Evolutionary conservation across 2,888 invertebrate genomes (phyloP), one percentile per base, ranked within the genome.

Genomic region (Eustalomyia histrio): DNA sequence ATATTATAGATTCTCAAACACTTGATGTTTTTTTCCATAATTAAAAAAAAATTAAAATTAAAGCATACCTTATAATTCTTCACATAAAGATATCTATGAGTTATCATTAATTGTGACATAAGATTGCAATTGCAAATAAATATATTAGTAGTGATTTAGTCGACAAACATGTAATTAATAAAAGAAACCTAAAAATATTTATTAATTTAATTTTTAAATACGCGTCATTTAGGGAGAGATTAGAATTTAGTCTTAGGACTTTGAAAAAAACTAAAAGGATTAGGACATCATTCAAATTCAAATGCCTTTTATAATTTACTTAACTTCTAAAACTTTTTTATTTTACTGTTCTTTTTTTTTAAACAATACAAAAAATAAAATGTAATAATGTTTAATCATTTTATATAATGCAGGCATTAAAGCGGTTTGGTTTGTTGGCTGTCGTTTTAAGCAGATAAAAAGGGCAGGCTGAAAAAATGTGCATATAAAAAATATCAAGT

Each of bases 391-490:
- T 73, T 88, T 86, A 87, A 86, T 83, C 83, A 81, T 84, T 80
- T 81, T 84, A 85, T 83, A 84, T 86, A 85, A 88, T 86, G 85
- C 88, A 88, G 88, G 88, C 88, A 86, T 80, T 73, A 84, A 85
- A 83, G 81, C 81, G 76, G 81, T 81, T 81, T 81, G 76, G 81
- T 81, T 81, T 81, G 81, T 81, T 81, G 81, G 81, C 84, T 84
- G 83, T 86, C 84, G 80, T 83, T 84, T 84, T 83, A 83, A 80
- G 83, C 84, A 81, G 84, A 67, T 47, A 58, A 55, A 75, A 79
- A n/a, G n/a, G 83, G 74, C 82, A 84, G 85, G 75, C 78, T 83
- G 79, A 80, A 76, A 64, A 55, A 60, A 57, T 83, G 64, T 82
- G 83, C 80, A 78, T 83, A 79, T 82, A 75, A 33, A 6, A 67